Base-by-base conservation (phyloP, 1,140 invertebrate genomes). In the Aplysia californica region DNA sequence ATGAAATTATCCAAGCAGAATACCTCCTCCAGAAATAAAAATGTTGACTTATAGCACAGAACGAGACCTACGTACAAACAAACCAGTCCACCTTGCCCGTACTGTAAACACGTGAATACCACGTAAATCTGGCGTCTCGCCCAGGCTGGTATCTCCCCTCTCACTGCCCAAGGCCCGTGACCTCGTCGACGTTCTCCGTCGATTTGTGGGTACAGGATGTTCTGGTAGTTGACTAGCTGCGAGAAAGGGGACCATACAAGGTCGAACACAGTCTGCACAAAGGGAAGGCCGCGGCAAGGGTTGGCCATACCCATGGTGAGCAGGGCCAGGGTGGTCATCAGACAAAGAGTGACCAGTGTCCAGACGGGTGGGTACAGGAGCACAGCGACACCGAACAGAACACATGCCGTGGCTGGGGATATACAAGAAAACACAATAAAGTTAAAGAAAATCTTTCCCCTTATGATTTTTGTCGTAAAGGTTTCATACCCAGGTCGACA, bases 201-300 rank as follows among this genome's bases (percentile, higher is more conserved):
- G 29, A 4, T 26, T 29, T 61, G 26, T 61, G 58, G 29, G 35
- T 31, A 26, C 1, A 6, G 21, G 3, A 61, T 29, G 15, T n/a
- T 26, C 5, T 26, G 35, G 58, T 26, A 61, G 58, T 26, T 61
- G 26, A 61, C 29, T 33, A 10, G 2, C 29, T 3, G 6, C 29
- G 35, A 26, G 35, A 61, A 20, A 20, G 58, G 58, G n/a, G 26
- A 31, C 58, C 58, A 61, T n/a, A 29, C 35, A 29, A 29, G 15
- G 58, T 61, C 58, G 35, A 61, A 61, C 5, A 61, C 26, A 61
- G n/a, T 61, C 26, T 61, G 58, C n/a, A n/a, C n/a, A n/a, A n/a
- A n/a, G n/a, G n/a, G n/a, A n/a, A n/a, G n/a, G n/a, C n/a, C n/a
- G n/a, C n/a, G n/a, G n/a, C n/a, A n/a, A n/a, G n/a, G n/a, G n/a